These are phyloP conservation scores for Pseudococcus jackbeardsleyi DNA, from an alignment of 2,888 invertebrate species.

Conservation along the genomic window DNA sequence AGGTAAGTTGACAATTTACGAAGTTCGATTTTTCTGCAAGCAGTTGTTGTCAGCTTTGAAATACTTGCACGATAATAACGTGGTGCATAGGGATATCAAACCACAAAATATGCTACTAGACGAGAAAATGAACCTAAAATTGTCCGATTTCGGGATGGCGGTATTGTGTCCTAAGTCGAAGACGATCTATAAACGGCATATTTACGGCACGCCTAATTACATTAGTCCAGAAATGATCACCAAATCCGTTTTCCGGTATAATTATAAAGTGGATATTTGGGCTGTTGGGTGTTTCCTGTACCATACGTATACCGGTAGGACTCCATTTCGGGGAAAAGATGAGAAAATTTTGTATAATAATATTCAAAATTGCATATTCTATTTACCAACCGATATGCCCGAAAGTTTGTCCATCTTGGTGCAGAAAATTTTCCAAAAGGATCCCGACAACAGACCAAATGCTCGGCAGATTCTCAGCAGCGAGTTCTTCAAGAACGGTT, in stretches of 20 bases:
- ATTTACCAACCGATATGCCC: constrained; percentile 57
- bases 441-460: constrained; percentile 52
- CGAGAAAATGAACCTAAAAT: constrained; percentile 52
- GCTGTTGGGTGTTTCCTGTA: constrained; percentile 62
- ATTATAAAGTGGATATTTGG: constrained; percentile 63
- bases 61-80: constrained; percentile 58
- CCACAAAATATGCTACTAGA: constrained; percentile 62
- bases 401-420: constrained; percentile 26
- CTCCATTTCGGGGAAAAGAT: constrained; percentile 59
- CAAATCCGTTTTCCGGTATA: constrained; percentile 45
- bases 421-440: constrained; percentile 43
- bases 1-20: constrained; percentile 57
- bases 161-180: constrained; percentile 20
- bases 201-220: constrained; percentile 63
- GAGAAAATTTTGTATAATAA: constrained; percentile 55
- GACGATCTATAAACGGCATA: constrained; percentile 58
- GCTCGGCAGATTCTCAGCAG: constrained; percentile 34
- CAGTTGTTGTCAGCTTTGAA: constrained; percentile 56
- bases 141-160: constrained; percentile 63
- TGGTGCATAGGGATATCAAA: constrained; percentile 62
- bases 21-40: constrained; percentile 61
- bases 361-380: constrained; percentile 48
- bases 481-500: constrained; percentile 59
- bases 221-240: constrained; percentile 63
- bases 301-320: constrained; percentile 58